Base-by-base conservation (phyloP, 2,888 invertebrate genomes). In the Erynnis tages region DNA sequence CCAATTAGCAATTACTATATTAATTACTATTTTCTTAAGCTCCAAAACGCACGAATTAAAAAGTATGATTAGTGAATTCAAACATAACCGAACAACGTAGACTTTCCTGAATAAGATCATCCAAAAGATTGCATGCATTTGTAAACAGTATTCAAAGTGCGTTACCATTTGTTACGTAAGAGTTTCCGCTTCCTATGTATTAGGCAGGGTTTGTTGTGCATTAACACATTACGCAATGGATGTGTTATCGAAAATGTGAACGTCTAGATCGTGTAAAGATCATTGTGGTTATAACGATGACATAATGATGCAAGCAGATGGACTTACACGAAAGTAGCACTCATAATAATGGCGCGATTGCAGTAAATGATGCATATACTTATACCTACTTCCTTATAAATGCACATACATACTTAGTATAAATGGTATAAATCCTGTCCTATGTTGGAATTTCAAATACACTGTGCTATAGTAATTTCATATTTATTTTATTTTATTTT, bases 91-190 rank as follows among this genome's bases (percentile, higher is more conserved):
- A 3, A 21, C 21, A 3, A 7, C 11, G 14, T 11, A 32, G 27
- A 27, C 23, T 16, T 16, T 29, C 10, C n/a, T n/a, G 8, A 5
- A 21, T 8, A 11, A 16, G 47, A 47, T 30, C 14, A n/a, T 19
- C 53, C n/a, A 11, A 21, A 55, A 55, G 54, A 49, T 35, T 16
- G 37, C 38, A 44, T 34, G 35, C 37, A 53, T 57, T 27, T 53
- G 50, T 34, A 53, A 16, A 56, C 53, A 50, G 45, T 54, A 59
- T 56, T 54, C 53, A 30, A 27, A 53, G 54, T 55, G 54, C 46
- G 56, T 61, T 61, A 66, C 54, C 43, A 40, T 54, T 7, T 35
- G 40, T 67, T 64, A 54, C 46, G 53, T 57, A 67, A 65, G 2
- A 23, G 50, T 41, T 43, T 38, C 53, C 29, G 47, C 54, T 56